Percentiles rank a stretch among this genome's conserved stretches.
These are phyloP conservation scores for Latrodectus hesperus DNA, from an alignment of 2,888 invertebrate species.

Conservation along the genomic window DNA sequence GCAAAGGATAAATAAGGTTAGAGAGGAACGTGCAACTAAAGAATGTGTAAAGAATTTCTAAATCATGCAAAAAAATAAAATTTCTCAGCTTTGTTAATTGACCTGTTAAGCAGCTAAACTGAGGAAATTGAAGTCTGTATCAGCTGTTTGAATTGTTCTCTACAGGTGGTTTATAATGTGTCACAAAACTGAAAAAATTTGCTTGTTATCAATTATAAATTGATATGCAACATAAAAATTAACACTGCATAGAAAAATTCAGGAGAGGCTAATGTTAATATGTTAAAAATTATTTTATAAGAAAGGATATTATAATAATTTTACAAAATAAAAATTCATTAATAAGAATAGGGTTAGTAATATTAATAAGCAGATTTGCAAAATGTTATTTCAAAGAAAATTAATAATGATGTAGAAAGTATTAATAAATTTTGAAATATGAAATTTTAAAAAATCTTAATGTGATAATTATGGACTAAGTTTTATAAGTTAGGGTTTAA, in stretches of 20 bases:
- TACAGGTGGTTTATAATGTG: conserved; percentile 25
- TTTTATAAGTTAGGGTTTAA: too few species aligned
- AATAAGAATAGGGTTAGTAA: too few species aligned
- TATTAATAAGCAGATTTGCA: too few species aligned
- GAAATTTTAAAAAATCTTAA: too few species aligned
- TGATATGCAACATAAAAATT: background rate
- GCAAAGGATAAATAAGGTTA: background rate
- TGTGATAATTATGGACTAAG: too few species aligned
- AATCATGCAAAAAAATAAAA: background rate
- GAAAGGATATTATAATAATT: too few species aligned
- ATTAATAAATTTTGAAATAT: too few species aligned
- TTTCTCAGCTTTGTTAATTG: conserved; percentile 51
- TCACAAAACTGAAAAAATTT: conserved; percentile 57
- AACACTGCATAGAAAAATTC: background rate
- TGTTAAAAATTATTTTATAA: too few species aligned
- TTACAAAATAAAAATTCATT: too few species aligned
- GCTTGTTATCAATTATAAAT: conserved; percentile 1
- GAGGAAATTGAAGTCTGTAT: conserved; percentile 2
- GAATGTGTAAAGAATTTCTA: background rate
- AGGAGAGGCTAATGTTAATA: too few species aligned
- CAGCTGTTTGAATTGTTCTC: background rate
- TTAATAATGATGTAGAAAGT: too few species aligned
- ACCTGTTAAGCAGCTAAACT: conserved; percentile 56
- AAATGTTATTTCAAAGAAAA: too few species aligned
- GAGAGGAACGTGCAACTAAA: background rate